Evolutionary conservation across 2,113 vertebrate species (phyloP).

Genomic region (Pangasianodon gigas): DNA sequence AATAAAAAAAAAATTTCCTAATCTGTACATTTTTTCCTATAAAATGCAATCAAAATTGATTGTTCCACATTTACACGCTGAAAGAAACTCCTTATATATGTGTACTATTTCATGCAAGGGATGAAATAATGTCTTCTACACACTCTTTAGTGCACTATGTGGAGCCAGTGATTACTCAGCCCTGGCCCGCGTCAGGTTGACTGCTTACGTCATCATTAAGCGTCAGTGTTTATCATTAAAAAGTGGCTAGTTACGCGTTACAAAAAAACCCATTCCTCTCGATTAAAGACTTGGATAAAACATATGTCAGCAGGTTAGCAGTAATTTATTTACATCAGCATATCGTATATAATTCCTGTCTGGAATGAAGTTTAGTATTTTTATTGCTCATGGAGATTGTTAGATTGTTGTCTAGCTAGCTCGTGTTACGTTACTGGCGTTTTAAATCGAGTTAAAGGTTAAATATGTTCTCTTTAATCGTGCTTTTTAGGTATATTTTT

Average conservation of each 20-base stretch:
- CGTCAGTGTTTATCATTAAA: constrained; percentile 22
- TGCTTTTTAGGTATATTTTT: background rate
- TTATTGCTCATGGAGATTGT: background rate
- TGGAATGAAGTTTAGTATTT: background rate
- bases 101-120: background rate
- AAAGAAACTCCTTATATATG: background rate
- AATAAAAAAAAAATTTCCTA: background rate
- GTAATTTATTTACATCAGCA: background rate
- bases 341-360: background rate
- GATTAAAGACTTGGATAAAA: background rate
- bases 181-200: background rate
- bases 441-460: too few relatives aligned
- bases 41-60: background rate
- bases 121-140: background rate
- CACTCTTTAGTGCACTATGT: background rate
- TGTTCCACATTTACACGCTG: background rate
- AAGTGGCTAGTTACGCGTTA: background rate
- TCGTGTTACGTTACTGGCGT: background rate
- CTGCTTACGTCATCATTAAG: constrained; percentile 36
- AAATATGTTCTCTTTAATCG: background rate
- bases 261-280: background rate
- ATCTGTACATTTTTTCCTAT: background rate
- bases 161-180: background rate
- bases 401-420: background rate
- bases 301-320: constrained; percentile 3